These are phyloP conservation scores for Julus scandinavius DNA, from an alignment of 2,888 invertebrate genomes.

Conservation along the genomic window DNA sequence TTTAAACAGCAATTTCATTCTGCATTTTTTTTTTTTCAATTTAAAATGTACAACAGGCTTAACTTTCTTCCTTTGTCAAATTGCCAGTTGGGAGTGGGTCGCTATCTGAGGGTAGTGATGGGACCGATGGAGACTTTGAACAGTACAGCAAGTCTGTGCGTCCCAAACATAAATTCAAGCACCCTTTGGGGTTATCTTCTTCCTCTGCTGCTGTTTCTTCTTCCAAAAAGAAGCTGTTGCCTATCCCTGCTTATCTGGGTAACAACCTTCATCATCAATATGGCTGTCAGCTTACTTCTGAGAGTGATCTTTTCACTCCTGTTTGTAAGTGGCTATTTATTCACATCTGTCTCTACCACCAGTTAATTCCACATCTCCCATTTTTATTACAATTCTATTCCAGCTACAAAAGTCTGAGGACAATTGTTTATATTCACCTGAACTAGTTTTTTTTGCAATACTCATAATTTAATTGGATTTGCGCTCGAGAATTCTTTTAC, in stretches of 20 bases:
- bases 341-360: slow-evolving; percentile 18
- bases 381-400: not conserved
- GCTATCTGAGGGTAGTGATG: slow-evolving; percentile 68
- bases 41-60: not conserved
- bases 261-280: slow-evolving; percentile 59
- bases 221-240: slow-evolving; percentile 64
- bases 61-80: slow-evolving; percentile 1
- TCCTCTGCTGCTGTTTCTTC: slow-evolving; percentile 31
- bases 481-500: not conserved
- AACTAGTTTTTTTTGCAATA: not conserved
- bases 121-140: slow-evolving; percentile 65
- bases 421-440: not conserved
- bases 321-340: slow-evolving; percentile 65
- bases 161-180: slow-evolving; percentile 65
- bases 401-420: not conserved
- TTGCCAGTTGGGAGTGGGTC: slow-evolving; percentile 64
- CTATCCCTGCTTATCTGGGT: slow-evolving; percentile 56
- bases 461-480: not conserved
- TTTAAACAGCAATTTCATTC: slow-evolving; percentile 12
- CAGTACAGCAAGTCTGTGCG: slow-evolving; percentile 61
- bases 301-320: slow-evolving; percentile 67
- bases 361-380: slow-evolving; percentile 10
- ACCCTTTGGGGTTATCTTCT: slow-evolving; percentile 61
- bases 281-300: slow-evolving; percentile 62
- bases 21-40: not conserved